Evolutionary conservation across 2,888 invertebrate genomes (phyloP), one percentile per base, ranked within the genome.

Genomic region (Trilocha varians): DNA sequence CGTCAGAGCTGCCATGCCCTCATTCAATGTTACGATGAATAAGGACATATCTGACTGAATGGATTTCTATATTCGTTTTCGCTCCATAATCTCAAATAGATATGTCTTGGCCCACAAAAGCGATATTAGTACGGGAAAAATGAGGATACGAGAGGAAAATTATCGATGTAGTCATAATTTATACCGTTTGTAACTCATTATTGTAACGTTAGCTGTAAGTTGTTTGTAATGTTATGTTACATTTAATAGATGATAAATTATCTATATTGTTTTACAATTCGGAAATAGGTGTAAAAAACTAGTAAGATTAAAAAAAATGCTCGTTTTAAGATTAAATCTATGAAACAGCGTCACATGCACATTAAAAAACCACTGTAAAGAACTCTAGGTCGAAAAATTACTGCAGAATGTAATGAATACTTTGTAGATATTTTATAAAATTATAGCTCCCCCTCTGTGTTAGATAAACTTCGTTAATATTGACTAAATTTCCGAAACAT

Each of bases 51-150:
- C 25, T 25, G 25, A 25, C 25, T 25, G 25, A 25, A 25, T 25
- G 25, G 25, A 25, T 25, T 25, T 25, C 25, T 25, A 25, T 25
- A 25, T 25, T 25, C 25, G 3, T 25, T 25, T 25, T 25, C 25
- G 25, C 25, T 25, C 25, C 34, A 16, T 32, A 9, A 32, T 38
- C 34, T 34, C 13, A 14, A 15, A 40, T n/a, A 35, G 32, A 40
- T 32, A 40, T 36, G 13, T 40, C 13, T 38, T 13, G 18, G 25
- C n/a, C 15, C 32, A 35, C 40, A 36, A 35, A 35, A 15, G 35
- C 34, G 35, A 25, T 14, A 25, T 40, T 40, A 40, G 14, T 15
- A 25, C 40, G 32, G 9, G 35, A 36, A 35, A 40, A 40, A 40
- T 36, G 18, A 13, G 16, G 40, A 25, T 13, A 36, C 35, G 36